A percentile compares a stretch with the other conserved stretches of the same genome.
Evolutionary conservation across 2,113 vertebrate species (phyloP).

Genomic region (Albula glossodonta): DNA sequence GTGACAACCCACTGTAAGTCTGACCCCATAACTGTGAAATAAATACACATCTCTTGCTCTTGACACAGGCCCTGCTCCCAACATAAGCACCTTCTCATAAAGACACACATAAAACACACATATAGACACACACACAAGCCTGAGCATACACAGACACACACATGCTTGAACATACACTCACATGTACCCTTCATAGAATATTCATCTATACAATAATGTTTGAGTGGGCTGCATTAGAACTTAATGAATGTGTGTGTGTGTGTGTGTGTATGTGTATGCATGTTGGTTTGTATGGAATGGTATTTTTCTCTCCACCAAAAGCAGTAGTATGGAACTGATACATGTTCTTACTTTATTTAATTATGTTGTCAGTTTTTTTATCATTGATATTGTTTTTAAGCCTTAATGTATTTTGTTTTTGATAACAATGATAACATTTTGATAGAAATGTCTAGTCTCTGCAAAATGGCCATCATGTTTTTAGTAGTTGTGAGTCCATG

Average conservation of each 20-base stretch:
- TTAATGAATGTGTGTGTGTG: slow-evolving; percentile 43
- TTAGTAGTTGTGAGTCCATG: background rate
- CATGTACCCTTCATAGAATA: slow-evolving; percentile 20
- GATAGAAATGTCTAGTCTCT: background rate
- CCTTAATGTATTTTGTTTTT: background rate
- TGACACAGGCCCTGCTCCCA: background rate
- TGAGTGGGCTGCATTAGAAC: slow-evolving; percentile 28
- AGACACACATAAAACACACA: slow-evolving; percentile 5
- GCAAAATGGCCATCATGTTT: background rate
- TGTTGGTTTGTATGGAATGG: background rate
- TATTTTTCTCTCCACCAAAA: background rate
- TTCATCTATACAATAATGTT: slow-evolving; percentile 10
- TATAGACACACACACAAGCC: slow-evolving; percentile 20
- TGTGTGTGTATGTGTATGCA: slow-evolving; percentile 24
- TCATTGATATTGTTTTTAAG: background rate
- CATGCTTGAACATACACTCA: slow-evolving; percentile 28
- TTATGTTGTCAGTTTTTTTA: background rate
- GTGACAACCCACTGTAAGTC: slow-evolving; percentile 68
- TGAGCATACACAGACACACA: slow-evolving; percentile 41
- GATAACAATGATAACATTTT: background rate
- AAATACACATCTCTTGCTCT: slow-evolving; percentile 40
- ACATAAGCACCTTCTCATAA: slow-evolving; percentile 20
- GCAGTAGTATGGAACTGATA: background rate
- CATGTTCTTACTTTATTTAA: background rate
- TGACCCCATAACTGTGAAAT: slow-evolving; percentile 70